phyloP scores from a whole-genome alignment of 2,113 vertebrate species.

The Varanus komodoensis region DNA sequence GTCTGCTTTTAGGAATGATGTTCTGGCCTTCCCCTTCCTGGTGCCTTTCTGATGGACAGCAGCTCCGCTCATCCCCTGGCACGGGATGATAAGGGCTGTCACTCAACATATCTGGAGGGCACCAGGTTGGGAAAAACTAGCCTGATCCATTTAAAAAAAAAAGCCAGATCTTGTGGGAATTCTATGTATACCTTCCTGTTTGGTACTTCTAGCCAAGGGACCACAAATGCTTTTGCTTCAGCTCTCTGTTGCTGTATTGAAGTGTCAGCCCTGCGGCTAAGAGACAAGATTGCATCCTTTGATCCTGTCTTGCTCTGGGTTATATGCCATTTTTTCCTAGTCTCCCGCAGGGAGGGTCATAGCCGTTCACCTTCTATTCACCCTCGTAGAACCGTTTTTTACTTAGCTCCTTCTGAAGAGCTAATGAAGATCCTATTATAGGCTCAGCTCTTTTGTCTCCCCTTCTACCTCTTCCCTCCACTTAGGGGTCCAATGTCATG shows the following conservation, averaged over 20 bases:
- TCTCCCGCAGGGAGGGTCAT: neutral
- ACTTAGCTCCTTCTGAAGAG: slow-evolving; percentile 7
- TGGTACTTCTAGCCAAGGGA: neutral
- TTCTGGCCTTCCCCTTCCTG: no score
- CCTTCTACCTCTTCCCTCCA: neutral
- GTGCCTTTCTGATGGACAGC: no score
- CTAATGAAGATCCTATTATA: slow-evolving; percentile 12
- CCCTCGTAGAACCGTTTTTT: neutral
- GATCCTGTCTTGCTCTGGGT: neutral
- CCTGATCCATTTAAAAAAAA: neutral
- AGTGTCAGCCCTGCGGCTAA: neutral
- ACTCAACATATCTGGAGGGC: no score
- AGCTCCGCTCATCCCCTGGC: no score
- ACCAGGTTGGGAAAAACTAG: neutral
- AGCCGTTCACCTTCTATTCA: neutral
- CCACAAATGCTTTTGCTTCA: neutral
- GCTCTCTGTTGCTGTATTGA: neutral
- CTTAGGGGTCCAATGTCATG: neutral
- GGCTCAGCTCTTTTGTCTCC: neutral
- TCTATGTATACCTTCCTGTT: no score
- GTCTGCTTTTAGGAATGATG: neutral
- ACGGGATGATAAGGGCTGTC: no score
- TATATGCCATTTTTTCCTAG: neutral
- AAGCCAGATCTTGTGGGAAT: neutral
- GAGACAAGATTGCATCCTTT: neutral